Conservation (phyloP, 2,888 invertebrate genomes). For the Idaea biselata region DNA sequence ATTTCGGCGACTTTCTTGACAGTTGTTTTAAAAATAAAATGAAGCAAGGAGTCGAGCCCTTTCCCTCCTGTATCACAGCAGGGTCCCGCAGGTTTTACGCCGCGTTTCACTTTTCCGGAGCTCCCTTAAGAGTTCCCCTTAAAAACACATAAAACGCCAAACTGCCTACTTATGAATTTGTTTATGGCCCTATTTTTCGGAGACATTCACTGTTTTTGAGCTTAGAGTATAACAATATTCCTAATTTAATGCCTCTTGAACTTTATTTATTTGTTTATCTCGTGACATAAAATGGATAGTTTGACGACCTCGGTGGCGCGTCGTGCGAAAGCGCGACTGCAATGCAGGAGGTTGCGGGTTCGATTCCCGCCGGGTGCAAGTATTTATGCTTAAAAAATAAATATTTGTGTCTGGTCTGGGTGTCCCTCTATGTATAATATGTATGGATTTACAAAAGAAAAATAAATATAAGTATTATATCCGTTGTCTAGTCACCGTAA, state of each 20-base stretch:
- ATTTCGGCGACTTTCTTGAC: slow-evolving; percentile 5
- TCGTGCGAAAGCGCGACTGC: too few species aligned
- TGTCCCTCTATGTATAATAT: too few species aligned
- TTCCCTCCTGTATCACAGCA: slow-evolving; percentile 55
- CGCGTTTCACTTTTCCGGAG: slow-evolving; percentile 70
- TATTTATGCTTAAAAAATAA: too few species aligned
- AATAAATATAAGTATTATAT: too few species aligned
- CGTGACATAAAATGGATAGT: too few species aligned
- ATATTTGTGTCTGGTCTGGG: too few species aligned
- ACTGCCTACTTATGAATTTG: slow-evolving; percentile 79
- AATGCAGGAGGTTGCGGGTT: too few species aligned
- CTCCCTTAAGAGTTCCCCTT: slow-evolving; percentile 64
- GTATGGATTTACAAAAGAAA: too few species aligned
- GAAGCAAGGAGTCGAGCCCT: slow-evolving; percentile 26
- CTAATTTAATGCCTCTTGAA: slow-evolving; percentile 53
- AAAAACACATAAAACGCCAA: slow-evolving; percentile 74
- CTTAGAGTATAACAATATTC: slow-evolving; percentile 62
- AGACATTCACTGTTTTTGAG: slow-evolving; percentile 46
- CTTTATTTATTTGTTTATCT: background rate
- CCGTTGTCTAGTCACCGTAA: too few species aligned
- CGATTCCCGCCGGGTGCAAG: too few species aligned
- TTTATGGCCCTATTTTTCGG: slow-evolving; percentile 71
- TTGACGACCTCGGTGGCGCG: too few species aligned
- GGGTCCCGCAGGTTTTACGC: slow-evolving; percentile 68
- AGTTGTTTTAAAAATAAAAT: slow-evolving; percentile 30